phyloP scores from a whole-genome alignment of 2,797 vertebrate genomes.

The Cyclura pinguis region DNA sequence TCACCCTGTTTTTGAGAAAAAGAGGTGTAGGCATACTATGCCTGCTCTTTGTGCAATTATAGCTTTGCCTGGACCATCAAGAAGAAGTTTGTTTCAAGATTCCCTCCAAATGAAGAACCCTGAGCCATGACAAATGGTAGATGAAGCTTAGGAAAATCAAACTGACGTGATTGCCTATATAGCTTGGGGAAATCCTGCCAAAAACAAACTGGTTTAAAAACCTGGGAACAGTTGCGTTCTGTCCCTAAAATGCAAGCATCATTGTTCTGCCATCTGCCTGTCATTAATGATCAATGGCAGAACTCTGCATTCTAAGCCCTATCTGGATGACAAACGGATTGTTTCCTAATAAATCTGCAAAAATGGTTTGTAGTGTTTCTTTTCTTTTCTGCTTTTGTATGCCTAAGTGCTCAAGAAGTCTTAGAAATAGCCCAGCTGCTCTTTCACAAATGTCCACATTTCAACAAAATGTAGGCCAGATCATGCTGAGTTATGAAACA shows the following conservation, averaged over 20 bases:
- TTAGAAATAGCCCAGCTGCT: conserved; percentile 38
- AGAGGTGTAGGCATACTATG: background rate
- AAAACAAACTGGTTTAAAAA: background rate
- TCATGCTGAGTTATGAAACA: conserved; percentile 37
- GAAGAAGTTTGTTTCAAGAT: background rate
- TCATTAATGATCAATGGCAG: background rate
- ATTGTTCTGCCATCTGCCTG: conserved; percentile 1
- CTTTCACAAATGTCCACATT: conserved; percentile 43
- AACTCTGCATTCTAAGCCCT: conserved; percentile 12
- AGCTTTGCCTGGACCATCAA: background rate
- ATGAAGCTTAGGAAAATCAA: background rate
- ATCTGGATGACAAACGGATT: conserved; percentile 35
- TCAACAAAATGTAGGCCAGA: conserved; percentile 29
- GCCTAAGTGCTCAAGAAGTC: conserved; percentile 33
- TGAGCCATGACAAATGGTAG: background rate
- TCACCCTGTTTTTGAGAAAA: background rate
- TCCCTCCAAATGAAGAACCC: background rate
- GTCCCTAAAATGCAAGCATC: background rate
- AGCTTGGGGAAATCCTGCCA: background rate
- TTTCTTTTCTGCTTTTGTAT: conserved; percentile 5
- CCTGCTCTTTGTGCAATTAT: background rate
- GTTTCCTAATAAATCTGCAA: conserved; percentile 38
- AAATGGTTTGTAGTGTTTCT: background rate
- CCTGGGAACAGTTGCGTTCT: background rate
- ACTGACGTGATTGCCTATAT: background rate